phyloP scores from a whole-genome alignment of 2,888 invertebrate species.

The Cabera pusaria region DNA sequence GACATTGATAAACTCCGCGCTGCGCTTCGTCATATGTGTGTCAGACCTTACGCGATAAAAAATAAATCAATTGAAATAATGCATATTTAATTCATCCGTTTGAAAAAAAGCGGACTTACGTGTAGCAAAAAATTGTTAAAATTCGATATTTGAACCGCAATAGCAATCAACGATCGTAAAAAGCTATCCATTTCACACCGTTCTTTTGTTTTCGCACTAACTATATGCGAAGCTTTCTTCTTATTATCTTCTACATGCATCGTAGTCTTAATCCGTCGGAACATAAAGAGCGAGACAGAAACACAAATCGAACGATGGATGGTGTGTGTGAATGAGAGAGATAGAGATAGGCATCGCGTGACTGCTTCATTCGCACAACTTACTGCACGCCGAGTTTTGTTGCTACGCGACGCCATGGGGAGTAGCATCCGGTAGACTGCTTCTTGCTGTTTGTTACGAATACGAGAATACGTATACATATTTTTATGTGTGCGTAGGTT shows the following conservation, averaged over 20 bases:
- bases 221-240: conserved; percentile 13
- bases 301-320: conserved; percentile 47
- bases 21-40: too few species aligned
- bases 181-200: background rate
- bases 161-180: background rate
- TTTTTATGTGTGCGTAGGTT: conserved; percentile 57
- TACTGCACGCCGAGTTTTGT: conserved; percentile 98
- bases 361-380: conserved; percentile 78
- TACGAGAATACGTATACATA: conserved; percentile 68
- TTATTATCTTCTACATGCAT: conserved; percentile 17
- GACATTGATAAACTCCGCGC: too few species aligned
- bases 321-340: conserved; percentile 64
- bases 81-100: too few species aligned
- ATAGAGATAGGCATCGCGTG: conserved; percentile 59
- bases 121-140: conserved; percentile 6
- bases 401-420: conserved; percentile 96
- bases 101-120: conserved; percentile 1
- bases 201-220: conserved; percentile 1
- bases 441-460: conserved; percentile 84
- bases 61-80: too few species aligned
- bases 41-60: conserved; percentile 22
- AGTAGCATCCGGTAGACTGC: conserved; percentile 88
- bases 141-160: conserved; percentile 4
- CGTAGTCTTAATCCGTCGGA: conserved; percentile 11
- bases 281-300: conserved; percentile 43